Base-by-base conservation (phyloP, 2,888 invertebrate species). In the Acanthosepion pharaonis region DNA sequence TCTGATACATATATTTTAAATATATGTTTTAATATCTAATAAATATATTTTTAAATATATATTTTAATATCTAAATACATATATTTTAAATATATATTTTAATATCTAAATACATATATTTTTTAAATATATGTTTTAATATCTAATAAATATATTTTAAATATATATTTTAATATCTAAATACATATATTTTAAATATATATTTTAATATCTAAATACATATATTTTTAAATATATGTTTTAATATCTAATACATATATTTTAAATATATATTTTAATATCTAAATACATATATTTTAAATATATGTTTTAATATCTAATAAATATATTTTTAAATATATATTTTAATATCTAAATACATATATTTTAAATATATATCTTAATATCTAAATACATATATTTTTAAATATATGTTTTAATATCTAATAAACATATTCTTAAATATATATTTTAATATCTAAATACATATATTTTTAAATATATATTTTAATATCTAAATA, bases 81-180 rank as follows among this genome's bases (percentile, higher is more conserved):
- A 91, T 48, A 91, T 48, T n/a, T 33, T 48, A 48, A 5, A 91
- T 91, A 91, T 91, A 91, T 91, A 18, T 91, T 33, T 33, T 33
- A 33, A 91, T 91, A 91, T 91, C 15, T 91, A 91, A 5, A 91
- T 91, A 91, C 25, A 91, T 91, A 91, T 91, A 91, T 91, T n/a
- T 91, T n/a, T 91, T n/a, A n/a, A n/a, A 91, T 15, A 91, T 91
- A 91, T 91, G n/a, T n/a, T n/a, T 91, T n/a, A n/a, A 91, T 91
- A 91, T 91, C 15, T 91, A n/a, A 33, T 33, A 91, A 4, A 64
- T 64, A 64, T 64, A 64, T 64, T 33, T 33, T 33, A 33, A 33
- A 33, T 33, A 33, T 33, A 64, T 64, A 64, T 64, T 23, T 64
- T 23, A 23, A 64, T 64, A 64, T 64, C 20, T 64, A 64, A 23